Percentiles rank a stretch among this genome's conserved stretches.
Evolutionary conservation across 2,113 vertebrate species (phyloP).

Genomic region (Eupsittula cactorum): DNA sequence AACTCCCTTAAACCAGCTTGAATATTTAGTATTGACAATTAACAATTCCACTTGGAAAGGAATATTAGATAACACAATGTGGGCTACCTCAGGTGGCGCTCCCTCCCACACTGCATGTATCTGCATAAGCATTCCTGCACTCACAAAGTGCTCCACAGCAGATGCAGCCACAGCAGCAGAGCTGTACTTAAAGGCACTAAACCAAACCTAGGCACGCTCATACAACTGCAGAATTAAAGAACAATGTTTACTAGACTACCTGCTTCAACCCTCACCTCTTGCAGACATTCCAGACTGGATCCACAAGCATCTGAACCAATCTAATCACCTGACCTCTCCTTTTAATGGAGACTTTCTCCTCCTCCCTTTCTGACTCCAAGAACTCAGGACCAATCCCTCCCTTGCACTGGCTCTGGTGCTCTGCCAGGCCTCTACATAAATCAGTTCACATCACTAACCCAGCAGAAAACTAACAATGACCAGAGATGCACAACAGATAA

Average conservation of each 20-base stretch:
- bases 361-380: not conserved
- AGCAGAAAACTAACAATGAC: not conserved
- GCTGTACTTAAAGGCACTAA: not conserved
- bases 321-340: not conserved
- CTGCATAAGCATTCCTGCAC: rapidly evolving
- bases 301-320: not conserved
- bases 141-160: not conserved
- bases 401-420: not conserved
- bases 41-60: not conserved
- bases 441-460: not conserved
- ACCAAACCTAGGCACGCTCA: not conserved
- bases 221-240: not conserved
- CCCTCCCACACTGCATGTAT: not conserved
- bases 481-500: not conserved
- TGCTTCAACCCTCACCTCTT: not conserved
- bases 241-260: not conserved
- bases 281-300: not conserved
- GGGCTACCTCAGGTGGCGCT: not conserved
- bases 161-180: not conserved
- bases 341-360: not conserved
- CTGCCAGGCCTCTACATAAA: not conserved
- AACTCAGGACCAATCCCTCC: not conserved
- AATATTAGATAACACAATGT: not conserved
- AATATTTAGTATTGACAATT: not conserved
- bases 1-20: not conserved